Evolutionary conservation across 2,888 invertebrate species (phyloP).

Genomic region (Andrena haemorrhoa): DNA sequence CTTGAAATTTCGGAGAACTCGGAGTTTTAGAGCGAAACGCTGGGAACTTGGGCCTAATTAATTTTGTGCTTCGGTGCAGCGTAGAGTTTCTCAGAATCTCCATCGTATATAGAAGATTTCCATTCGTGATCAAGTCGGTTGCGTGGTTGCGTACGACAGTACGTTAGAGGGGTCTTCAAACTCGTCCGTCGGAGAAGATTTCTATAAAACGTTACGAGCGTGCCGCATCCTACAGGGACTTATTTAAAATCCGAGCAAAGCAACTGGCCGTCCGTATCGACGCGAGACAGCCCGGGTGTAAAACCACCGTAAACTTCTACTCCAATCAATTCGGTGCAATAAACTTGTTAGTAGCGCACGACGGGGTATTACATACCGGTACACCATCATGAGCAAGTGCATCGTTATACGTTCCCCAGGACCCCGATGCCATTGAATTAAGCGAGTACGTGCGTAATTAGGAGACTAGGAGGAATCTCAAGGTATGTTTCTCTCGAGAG

Average conservation of each 20-base stretch:
- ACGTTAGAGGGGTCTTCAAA: background rate
- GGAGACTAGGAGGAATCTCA: constrained; percentile 10
- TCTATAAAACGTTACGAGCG: constrained; percentile 67
- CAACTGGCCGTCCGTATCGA: constrained; percentile 31
- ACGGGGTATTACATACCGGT: constrained; percentile 44
- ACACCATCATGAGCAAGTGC: constrained; percentile 33
- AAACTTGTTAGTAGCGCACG: constrained; percentile 66
- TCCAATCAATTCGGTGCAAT: constrained; percentile 75
- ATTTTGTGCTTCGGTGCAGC: too few relatives aligned
- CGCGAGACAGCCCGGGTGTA: constrained; percentile 62
- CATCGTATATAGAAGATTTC: constrained; percentile 15
- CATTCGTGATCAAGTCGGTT: constrained; percentile 21
- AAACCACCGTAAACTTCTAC: constrained; percentile 78
- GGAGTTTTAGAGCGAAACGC: too few relatives aligned
- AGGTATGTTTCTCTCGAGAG: constrained; percentile 3
- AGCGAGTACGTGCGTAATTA: constrained; percentile 27
- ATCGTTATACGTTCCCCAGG: constrained; percentile 5
- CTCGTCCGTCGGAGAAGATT: constrained; percentile 45
- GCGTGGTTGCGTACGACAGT: constrained; percentile 6
- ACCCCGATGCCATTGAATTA: constrained; percentile 2
- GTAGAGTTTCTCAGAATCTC: constrained; percentile 10
- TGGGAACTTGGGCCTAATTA: too few relatives aligned
- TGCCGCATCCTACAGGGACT: constrained; percentile 63
- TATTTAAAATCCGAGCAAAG: constrained; percentile 63
- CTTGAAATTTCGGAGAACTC: too few relatives aligned